phyloP scores from a whole-genome alignment of 1,140 invertebrate genomes.

The Drosophila azteca region DNA sequence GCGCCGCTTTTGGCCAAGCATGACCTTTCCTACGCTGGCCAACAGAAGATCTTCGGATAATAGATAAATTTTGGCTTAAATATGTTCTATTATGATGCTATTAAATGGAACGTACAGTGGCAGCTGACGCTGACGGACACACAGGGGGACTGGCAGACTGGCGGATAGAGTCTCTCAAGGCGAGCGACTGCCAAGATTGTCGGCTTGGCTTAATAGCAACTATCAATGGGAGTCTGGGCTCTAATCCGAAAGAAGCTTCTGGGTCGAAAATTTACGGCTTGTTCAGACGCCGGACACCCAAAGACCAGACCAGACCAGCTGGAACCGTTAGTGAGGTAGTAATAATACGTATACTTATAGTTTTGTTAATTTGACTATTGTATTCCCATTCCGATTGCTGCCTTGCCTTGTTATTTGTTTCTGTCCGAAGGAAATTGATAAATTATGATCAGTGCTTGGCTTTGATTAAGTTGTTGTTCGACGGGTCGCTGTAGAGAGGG shows the following conservation, averaged over 20 bases:
- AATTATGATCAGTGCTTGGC: conserved; percentile 61
- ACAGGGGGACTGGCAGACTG: no score
- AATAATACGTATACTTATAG: conserved; percentile 49
- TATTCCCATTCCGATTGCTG: conserved; percentile 35
- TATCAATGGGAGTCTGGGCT: conserved; percentile 9
- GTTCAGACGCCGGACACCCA: conserved; percentile 6
- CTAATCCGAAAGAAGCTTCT: conserved; percentile 23
- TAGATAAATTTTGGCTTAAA: conserved; percentile 56
- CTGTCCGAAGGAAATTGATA: conserved; percentile 67
- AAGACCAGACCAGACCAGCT: conserved; percentile 45
- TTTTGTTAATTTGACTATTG: conserved; percentile 74
- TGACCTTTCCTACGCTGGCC: conserved; percentile 61
- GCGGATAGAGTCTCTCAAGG: conserved; percentile 42
- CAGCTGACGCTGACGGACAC: conserved; percentile 4
- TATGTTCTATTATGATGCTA: conserved; percentile 60
- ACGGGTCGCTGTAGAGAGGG: conserved; percentile 5
- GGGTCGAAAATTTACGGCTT: conserved; percentile 9
- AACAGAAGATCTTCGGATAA: conserved; percentile 46
- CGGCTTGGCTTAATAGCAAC: conserved; percentile 26
- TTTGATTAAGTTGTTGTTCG: conserved; percentile 71
- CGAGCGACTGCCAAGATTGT: conserved; percentile 56
- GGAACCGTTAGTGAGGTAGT: conserved; percentile 67
- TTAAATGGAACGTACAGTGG: conserved; percentile 70
- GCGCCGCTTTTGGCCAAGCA: conserved; percentile 46
- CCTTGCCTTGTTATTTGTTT: conserved; percentile 46